Conservation (phyloP, 2,113 vertebrate species). For the Epinephelus fuscoguttatus region DNA sequence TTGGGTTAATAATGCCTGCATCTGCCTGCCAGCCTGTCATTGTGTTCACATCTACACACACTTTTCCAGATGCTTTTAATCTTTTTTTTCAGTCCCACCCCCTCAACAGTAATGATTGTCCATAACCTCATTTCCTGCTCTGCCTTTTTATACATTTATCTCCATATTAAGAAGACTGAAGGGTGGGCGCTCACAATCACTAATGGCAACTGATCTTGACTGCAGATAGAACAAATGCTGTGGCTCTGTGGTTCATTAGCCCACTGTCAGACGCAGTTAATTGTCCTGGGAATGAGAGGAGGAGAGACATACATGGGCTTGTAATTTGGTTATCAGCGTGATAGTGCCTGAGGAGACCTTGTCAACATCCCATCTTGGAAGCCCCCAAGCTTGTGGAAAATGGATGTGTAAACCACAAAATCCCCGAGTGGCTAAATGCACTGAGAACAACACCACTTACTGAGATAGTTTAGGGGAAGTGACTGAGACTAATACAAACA, state of each 20-base stretch:
- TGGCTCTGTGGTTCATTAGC: constrained; percentile 64
- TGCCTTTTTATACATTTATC: constrained; percentile 47
- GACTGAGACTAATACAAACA: constrained; percentile 36
- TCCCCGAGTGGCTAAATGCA: constrained; percentile 63
- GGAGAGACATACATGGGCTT: constrained; percentile 50
- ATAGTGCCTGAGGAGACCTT: constrained; percentile 54
- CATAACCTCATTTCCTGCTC: constrained; percentile 54
- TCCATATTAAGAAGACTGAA: constrained; percentile 46
- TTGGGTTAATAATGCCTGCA: constrained; percentile 33
- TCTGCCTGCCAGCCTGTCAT: constrained; percentile 31
- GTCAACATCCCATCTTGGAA: constrained; percentile 52
- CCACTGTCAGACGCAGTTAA: constrained; percentile 56
- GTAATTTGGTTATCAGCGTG: constrained; percentile 72
- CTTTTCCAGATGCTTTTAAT: constrained; percentile 47
- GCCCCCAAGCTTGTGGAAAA: constrained; percentile 53
- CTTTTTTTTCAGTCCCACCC: constrained; percentile 17
- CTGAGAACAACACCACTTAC: constrained; percentile 45
- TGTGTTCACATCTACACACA: constrained; percentile 9
- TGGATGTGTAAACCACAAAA: constrained; percentile 58
- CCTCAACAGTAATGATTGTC: constrained; percentile 22
- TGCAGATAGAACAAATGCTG: constrained; percentile 62
- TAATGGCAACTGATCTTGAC: constrained; percentile 63
- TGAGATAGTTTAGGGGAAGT: constrained; percentile 30
- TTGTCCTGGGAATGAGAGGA: constrained; percentile 67
- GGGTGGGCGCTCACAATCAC: constrained; percentile 27